Evolutionary conservation across 2,113 vertebrate genomes (phyloP).

Genomic region (Uria aalge): DNA sequence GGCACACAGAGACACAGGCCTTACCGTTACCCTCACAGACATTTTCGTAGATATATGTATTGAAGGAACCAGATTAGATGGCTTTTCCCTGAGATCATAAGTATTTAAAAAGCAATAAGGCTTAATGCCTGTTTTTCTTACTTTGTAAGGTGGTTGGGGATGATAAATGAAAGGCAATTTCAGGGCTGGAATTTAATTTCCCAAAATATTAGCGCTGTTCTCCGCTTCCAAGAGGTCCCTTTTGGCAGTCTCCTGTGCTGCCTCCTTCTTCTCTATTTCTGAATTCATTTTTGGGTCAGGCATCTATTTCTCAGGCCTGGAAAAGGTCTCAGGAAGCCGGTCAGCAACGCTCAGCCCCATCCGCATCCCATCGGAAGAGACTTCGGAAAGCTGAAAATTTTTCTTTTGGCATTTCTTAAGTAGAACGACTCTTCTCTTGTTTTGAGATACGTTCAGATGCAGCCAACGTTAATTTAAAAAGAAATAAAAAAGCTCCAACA

Average conservation of each 20-base stretch:
- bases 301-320: neutral
- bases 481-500: neutral
- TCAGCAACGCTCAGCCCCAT: rapidly evolving
- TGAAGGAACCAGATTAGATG: neutral
- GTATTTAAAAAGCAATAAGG: conserved; percentile 75
- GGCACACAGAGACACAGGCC: neutral
- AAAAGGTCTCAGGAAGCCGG: neutral
- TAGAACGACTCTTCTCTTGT: neutral
- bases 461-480: neutral
- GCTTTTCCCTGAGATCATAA: conserved; percentile 39
- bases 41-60: neutral
- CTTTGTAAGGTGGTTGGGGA: conserved; percentile 68
- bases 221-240: conserved; percentile 69
- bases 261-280: conserved; percentile 25
- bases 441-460: neutral
- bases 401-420: neutral
- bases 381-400: neutral
- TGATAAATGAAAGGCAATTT: conserved; percentile 82
- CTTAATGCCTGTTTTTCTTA: conserved; percentile 70
- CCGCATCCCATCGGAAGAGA: rapidly evolving
- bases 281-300: conserved; percentile 6
- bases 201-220: conserved; percentile 71
- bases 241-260: conserved; percentile 47
- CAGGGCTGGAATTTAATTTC: conserved; percentile 79
- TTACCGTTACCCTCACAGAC: neutral